These are phyloP conservation scores for Cygnus buccinator DNA, from an alignment of 2,113 vertebrate species.

Conservation along the genomic window DNA sequence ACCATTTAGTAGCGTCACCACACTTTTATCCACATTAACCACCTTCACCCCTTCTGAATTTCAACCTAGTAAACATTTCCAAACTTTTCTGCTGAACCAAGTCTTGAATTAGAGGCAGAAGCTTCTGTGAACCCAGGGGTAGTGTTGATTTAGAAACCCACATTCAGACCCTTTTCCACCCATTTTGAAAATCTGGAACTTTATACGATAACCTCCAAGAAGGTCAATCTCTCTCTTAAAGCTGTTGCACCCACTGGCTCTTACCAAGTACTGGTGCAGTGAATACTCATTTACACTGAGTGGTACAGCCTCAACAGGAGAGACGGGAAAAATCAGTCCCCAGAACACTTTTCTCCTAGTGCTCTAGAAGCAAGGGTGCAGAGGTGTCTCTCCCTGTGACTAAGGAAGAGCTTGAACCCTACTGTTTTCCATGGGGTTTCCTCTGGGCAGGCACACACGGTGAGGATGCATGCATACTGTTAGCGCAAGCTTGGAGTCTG, in stretches of 20 bases:
- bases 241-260: not conserved
- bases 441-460: not conserved
- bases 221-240: not conserved
- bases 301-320: not conserved
- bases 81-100: not conserved
- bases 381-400: not conserved
- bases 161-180: not conserved
- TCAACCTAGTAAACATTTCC: not conserved
- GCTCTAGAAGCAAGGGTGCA: not conserved
- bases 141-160: not conserved
- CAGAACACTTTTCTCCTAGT: not conserved
- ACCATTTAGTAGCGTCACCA: not conserved
- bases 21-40: not conserved
- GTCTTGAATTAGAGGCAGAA: not conserved
- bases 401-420: not conserved
- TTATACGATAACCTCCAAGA: not conserved
- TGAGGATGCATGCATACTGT: not conserved
- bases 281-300: not conserved
- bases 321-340: not conserved
- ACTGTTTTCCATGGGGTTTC: not conserved
- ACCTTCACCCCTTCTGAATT: not conserved
- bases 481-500: not conserved
- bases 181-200: rapidly evolving
- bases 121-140: not conserved
- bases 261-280: not conserved